These are phyloP conservation scores for Acomys russatus DNA, from an alignment of 2,797 vertebrate genomes.

Conservation along the genomic window DNA sequence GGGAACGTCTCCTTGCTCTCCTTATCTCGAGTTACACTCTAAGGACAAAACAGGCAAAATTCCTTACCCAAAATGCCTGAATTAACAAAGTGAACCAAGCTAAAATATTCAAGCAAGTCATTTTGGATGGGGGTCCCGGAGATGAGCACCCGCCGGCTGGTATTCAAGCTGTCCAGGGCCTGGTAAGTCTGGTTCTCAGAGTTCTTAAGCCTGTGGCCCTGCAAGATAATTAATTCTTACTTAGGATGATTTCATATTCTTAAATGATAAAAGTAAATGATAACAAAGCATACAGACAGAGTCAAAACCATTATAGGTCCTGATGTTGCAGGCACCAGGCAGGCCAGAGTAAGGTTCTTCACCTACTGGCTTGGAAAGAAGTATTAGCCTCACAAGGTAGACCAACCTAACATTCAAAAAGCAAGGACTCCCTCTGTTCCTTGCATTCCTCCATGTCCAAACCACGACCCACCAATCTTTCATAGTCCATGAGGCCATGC, in stretches of 20 bases:
- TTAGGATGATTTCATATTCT: not conserved
- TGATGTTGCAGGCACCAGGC: not conserved
- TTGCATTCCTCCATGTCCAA: not conserved
- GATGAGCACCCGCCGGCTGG: conserved; percentile 96
- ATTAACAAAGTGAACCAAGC: conserved; percentile 98
- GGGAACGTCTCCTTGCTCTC: conserved; percentile 31
- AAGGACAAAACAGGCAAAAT: conserved; percentile 37
- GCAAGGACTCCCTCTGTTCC: conserved; percentile 34
- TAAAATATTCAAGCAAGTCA: conserved; percentile 98
- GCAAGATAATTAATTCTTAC: conserved; percentile 66
- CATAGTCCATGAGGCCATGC: not conserved
- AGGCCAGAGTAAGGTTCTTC: not conserved
- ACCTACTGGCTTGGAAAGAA: not conserved
- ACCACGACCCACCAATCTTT: not conserved
- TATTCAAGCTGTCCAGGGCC: conserved; percentile 95
- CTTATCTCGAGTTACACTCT: conserved; percentile 14
- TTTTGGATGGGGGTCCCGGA: conserved; percentile 99
- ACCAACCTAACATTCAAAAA: not conserved
- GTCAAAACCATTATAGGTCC: conserved; percentile 31
- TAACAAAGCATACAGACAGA: conserved; percentile 20
- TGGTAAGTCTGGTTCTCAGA: conserved; percentile 99
- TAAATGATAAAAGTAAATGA: not conserved
- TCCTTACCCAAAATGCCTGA: conserved; percentile 95
- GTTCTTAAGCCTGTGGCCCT: conserved; percentile 99
- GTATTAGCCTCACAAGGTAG: not conserved